Percentiles rank a stretch among this genome's conserved stretches.
Conservation (phyloP, 2,797 vertebrate genomes). For the Typhlichthys subterraneus region DNA sequence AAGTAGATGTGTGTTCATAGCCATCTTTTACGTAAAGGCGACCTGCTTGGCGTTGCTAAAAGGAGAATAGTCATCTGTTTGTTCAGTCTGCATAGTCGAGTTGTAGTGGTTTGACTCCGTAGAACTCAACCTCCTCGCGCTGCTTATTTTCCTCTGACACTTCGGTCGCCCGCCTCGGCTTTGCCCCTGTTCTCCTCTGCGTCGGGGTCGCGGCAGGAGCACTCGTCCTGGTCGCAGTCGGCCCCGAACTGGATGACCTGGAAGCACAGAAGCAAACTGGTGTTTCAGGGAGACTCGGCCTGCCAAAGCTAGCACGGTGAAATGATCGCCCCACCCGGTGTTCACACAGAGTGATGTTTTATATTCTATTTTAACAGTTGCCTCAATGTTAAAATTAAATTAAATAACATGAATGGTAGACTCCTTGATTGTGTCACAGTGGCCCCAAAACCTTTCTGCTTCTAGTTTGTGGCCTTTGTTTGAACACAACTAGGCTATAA, state of each 20-base stretch:
- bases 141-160: constrained; percentile 20
- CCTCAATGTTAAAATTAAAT: too few species aligned
- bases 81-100: constrained; percentile 29
- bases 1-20: too few species aligned
- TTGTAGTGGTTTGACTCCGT: constrained; percentile 32
- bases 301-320: constrained; percentile 3
- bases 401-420: too few species aligned
- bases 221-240: constrained; percentile 92
- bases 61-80: constrained; percentile 30
- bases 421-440: too few species aligned
- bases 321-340: too few species aligned
- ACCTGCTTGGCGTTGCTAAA: constrained; percentile 1
- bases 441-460: too few species aligned
- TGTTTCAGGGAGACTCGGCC: constrained; percentile 11
- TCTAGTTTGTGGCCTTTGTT: too few species aligned
- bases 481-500: too few species aligned
- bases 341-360: too few species aligned
- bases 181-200: constrained; percentile 91
- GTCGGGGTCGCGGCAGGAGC: constrained; percentile 91
- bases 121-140: constrained; percentile 24
- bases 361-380: too few species aligned
- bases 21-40: too few species aligned
- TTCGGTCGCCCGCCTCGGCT: constrained; percentile 42
- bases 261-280: constrained; percentile 22
- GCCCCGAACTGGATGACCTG: constrained; percentile 95